A percentile compares a stretch with the other conserved stretches of the same genome.
Evolutionary conservation across 2,113 vertebrate genomes (phyloP).

Genomic region (Amazona guildingii): DNA sequence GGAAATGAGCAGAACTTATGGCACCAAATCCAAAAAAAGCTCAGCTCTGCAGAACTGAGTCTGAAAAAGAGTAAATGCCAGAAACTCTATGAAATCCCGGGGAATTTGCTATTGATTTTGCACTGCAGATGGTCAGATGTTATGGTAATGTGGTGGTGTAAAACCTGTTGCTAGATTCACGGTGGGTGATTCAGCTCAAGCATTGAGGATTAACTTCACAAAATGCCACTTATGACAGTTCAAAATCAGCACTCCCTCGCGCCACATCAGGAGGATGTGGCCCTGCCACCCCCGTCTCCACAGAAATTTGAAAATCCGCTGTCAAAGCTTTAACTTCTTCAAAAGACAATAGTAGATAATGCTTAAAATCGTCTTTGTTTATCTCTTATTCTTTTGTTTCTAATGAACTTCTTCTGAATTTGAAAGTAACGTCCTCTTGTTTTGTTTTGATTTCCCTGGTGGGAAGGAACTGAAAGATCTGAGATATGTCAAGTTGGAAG

Average conservation of each 20-base stretch:
- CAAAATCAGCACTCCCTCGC: neutral
- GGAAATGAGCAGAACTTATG: neutral
- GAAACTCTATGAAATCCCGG: neutral
- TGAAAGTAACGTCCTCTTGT: neutral
- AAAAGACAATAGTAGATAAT: slow-evolving; percentile 39
- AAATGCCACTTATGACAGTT: slow-evolving; percentile 12
- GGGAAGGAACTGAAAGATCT: slow-evolving; percentile 5
- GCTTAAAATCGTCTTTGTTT: slow-evolving; percentile 3
- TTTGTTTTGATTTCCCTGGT: slow-evolving; percentile 21
- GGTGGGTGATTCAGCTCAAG: neutral
- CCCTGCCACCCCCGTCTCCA: neutral
- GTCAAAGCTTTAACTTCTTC: slow-evolving; percentile 13
- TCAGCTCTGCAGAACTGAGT: neutral
- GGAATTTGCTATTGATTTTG: slow-evolving; percentile 27
- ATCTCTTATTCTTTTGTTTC: slow-evolving; percentile 38
- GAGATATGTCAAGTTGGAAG: neutral
- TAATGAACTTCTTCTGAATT: slow-evolving; percentile 8
- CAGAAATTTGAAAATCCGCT: slow-evolving; percentile 31
- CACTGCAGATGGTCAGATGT: slow-evolving; percentile 14
- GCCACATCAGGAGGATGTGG: neutral
- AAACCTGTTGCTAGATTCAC: slow-evolving; percentile 45
- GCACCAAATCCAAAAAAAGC: neutral
- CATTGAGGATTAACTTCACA: neutral
- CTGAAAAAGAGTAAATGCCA: slow-evolving; percentile 4
- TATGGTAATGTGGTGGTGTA: neutral